phyloP scores from a whole-genome alignment of 2,113 vertebrate genomes.

The Aptenodytes forsteri region DNA sequence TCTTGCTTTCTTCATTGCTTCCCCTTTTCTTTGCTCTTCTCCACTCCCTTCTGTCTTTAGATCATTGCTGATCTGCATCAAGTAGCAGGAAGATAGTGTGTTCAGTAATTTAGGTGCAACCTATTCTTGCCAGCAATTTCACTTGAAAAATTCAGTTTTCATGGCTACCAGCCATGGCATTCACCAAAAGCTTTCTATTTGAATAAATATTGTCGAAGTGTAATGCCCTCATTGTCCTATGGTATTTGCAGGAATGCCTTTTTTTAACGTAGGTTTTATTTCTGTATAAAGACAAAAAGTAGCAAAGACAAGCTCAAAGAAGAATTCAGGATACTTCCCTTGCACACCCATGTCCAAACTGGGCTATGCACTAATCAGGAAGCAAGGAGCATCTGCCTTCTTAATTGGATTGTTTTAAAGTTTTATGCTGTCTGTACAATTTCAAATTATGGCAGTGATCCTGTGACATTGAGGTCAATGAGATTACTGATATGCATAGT shows the following conservation, averaged over 20 bases:
- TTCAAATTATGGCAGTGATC: not conserved
- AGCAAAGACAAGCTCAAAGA: not conserved
- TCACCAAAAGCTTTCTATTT: not conserved
- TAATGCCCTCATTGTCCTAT: not conserved
- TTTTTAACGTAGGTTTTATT: not conserved
- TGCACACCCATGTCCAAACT: not conserved
- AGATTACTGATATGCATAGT: not conserved
- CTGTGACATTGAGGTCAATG: not conserved
- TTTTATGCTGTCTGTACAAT: not conserved
- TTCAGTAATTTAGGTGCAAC: not conserved
- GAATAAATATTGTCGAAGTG: not conserved
- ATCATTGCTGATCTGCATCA: not conserved
- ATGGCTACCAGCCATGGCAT: not conserved
- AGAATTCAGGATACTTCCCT: not conserved
- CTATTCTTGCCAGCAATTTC: not conserved
- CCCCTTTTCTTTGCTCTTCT: not conserved
- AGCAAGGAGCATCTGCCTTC: not conserved
- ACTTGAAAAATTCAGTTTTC: not conserved
- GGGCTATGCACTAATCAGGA: not conserved
- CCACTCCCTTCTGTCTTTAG: not conserved
- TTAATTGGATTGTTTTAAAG: conserved; percentile 21
- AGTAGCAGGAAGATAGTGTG: not conserved
- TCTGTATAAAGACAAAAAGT: not conserved
- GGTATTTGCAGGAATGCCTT: not conserved
- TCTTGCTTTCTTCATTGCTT: not conserved